phyloP scores from a whole-genome alignment of 2,113 vertebrate genomes.

The Scophthalmus maximus region DNA sequence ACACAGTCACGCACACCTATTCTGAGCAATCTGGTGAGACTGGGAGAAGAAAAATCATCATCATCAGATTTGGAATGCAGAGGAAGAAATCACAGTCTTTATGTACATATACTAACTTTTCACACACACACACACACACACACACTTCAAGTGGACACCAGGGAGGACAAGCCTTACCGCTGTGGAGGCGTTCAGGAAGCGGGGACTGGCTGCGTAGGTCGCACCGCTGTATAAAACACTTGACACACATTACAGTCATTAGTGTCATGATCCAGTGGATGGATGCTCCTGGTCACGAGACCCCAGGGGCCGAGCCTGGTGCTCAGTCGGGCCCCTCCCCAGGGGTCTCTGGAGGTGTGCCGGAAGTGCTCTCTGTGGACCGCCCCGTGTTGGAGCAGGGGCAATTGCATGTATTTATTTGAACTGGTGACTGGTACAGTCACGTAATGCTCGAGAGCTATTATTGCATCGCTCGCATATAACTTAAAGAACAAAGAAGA shows the following conservation, averaged over 20 bases:
- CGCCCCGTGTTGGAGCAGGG: neutral
- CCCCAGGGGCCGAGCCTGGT: conserved; percentile 44
- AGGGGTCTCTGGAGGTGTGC: conserved; percentile 6
- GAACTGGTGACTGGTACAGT: neutral
- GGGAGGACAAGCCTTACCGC: conserved; percentile 44
- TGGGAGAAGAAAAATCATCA: conserved; percentile 49
- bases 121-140: conserved; percentile 13
- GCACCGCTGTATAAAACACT: conserved; percentile 40
- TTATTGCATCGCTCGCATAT: neutral
- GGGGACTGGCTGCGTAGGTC: conserved; percentile 11
- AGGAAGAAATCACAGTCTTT: conserved; percentile 49
- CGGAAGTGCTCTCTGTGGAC: conserved; percentile 14
- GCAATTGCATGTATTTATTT: neutral
- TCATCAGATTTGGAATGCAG: conserved; percentile 55
- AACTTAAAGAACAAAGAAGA: neutral
- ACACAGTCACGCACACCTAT: conserved; percentile 54
- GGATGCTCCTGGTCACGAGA: conserved; percentile 53
- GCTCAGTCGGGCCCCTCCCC: conserved; percentile 34
- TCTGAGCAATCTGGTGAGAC: conserved; percentile 47
- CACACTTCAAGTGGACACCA: conserved; percentile 19
- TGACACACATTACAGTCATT: conserved; percentile 77
- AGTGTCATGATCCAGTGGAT: conserved; percentile 73
- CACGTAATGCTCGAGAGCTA: neutral
- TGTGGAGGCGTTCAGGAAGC: conserved; percentile 31
- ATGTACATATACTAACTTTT: conserved; percentile 9